Percentiles rank a stretch among this genome's conserved stretches.
phyloP scores from a whole-genome alignment of 2,888 invertebrate species.

The Lottia scabra region DNA sequence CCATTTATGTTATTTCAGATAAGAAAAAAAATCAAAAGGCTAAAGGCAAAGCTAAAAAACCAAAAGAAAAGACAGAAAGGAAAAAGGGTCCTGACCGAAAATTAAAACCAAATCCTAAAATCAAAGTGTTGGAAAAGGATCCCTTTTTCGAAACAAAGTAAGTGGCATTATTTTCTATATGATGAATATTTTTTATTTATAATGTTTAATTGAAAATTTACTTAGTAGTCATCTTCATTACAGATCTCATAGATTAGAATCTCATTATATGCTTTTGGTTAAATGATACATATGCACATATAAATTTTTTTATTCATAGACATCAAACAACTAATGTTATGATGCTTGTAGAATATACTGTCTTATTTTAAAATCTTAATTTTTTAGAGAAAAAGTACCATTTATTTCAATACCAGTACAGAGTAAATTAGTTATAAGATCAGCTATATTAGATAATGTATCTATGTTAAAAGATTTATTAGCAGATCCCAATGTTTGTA shows the following conservation, averaged over 20 bases:
- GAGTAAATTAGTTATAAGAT: conserved; percentile 70
- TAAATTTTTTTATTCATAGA: too few species aligned
- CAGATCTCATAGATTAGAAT: too few species aligned
- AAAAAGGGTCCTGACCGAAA: conserved; percentile 57
- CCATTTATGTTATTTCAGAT: conserved; percentile 8
- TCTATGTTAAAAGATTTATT: conserved; percentile 66
- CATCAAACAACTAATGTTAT: too few species aligned
- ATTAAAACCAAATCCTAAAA: conserved; percentile 65
- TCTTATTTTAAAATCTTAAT: not conserved
- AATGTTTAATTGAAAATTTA: too few species aligned
- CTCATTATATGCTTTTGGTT: too few species aligned
- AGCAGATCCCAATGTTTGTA: conserved; percentile 62
- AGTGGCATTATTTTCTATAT: conserved; percentile 18
- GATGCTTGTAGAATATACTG: too few species aligned
- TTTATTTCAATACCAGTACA: conserved; percentile 69
- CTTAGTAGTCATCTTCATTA: too few species aligned
- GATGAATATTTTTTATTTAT: too few species aligned
- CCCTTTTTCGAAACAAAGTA: conserved; percentile 70
- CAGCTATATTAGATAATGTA: conserved; percentile 68
- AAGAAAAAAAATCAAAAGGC: conserved; percentile 25
- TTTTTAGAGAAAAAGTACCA: conserved; percentile 67
- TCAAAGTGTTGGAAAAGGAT: conserved; percentile 67
- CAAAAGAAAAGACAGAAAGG: conserved; percentile 37
- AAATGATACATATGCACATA: too few species aligned
- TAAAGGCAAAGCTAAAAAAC: conserved; percentile 34